These are phyloP conservation scores for Zaprionus taronus DNA, from an alignment of 1,140 invertebrate genomes.

Conservation along the genomic window DNA sequence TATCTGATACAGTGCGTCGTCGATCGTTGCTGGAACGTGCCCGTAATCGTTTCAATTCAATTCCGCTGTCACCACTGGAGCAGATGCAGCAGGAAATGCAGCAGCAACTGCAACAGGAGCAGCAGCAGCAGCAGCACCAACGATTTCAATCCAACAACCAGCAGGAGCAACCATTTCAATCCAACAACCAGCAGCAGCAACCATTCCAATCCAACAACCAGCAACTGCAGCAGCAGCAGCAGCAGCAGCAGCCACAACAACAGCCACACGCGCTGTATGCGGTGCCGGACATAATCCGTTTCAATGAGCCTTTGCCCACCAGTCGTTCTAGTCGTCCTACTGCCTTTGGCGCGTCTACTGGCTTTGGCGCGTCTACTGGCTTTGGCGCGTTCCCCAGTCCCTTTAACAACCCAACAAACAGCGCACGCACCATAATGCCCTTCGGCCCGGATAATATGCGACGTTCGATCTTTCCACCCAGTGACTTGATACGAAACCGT, in stretches of 20 bases:
- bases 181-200: neutral
- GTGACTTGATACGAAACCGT: conserved; percentile 17
- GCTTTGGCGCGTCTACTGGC: no score
- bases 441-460: conserved; percentile 23
- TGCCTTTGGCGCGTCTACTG: conserved; percentile 10
- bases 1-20: conserved; percentile 19
- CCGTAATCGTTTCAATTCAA: conserved; percentile 21
- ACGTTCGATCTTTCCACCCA: conserved; percentile 15
- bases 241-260: neutral
- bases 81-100: no score
- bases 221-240: neutral
- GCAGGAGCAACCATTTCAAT: neutral
- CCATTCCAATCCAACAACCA: neutral
- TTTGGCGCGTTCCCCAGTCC: neutral
- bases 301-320: conserved; percentile 35
- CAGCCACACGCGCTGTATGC: conserved; percentile 3
- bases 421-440: conserved; percentile 15
- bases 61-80: neutral
- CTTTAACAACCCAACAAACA: no score
- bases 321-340: conserved; percentile 14
- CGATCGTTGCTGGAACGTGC: conserved; percentile 22
- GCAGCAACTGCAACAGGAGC: neutral
- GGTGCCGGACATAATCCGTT: conserved; percentile 26
- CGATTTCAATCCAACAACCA: no score
- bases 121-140: neutral